A percentile compares a stretch with the other conserved stretches of the same genome.
Evolutionary conservation across 1,140 invertebrate species (phyloP).

Genomic region (Pogonomyrmex californicus): DNA sequence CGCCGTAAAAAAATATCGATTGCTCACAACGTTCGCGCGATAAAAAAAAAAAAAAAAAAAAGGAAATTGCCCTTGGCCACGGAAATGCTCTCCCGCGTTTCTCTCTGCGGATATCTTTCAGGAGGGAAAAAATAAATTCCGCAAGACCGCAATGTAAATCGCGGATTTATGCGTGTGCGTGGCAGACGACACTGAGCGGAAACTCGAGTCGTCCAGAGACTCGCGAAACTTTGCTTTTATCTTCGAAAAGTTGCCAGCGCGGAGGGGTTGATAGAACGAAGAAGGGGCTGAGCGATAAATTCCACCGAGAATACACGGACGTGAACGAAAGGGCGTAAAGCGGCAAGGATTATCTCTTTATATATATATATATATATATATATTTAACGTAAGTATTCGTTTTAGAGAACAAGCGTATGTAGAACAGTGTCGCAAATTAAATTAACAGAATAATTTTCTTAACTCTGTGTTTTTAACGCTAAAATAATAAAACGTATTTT

Average conservation of each 20-base stretch:
- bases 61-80: conserved; percentile 28
- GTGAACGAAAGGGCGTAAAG: conserved; percentile 63
- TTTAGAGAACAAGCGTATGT: neutral
- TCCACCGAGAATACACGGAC: conserved; percentile 63
- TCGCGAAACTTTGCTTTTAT: conserved; percentile 75
- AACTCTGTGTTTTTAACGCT: neutral
- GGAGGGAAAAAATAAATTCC: conserved; percentile 26
- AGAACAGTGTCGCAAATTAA: neutral
- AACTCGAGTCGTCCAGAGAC: conserved; percentile 57
- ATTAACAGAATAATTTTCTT: neutral
- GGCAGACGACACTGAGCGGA: conserved; percentile 51
- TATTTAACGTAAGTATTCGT: conserved; percentile 10
- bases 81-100: neutral
- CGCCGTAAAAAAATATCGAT: conserved; percentile 24
- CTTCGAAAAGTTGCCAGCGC: conserved; percentile 64
- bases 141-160: conserved; percentile 61
- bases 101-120: conserved; percentile 21
- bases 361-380: too few relatives aligned
- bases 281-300: conserved; percentile 63
- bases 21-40: conserved; percentile 19
- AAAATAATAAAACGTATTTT: neutral
- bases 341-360: conserved; percentile 67
- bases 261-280: conserved; percentile 35
- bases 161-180: conserved; percentile 73
- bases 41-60: neutral